Base-by-base conservation (phyloP, 92 coral and sea anemone species). In the Parazoanthus swiftii region DNA sequence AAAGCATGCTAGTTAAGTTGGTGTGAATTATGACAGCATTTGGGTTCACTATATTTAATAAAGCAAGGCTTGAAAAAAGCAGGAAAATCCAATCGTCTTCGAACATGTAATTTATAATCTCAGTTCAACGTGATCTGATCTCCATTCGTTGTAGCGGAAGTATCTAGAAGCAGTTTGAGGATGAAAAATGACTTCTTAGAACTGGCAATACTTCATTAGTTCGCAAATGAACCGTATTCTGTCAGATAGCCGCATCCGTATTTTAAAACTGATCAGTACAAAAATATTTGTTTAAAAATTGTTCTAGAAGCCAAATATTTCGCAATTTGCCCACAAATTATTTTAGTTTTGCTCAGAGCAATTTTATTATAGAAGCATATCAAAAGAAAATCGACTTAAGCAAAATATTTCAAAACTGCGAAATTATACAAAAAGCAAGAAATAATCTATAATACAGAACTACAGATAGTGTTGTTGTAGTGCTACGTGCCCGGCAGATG, bases 121-220 rank as follows among this genome's bases (percentile, higher is more conserved):
- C 29, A 39, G 35, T 76, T 76, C 80, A 76, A 13, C 25, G 14
- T 8, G 46, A n/a, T 44, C 54, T 44, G 46, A n/a, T 44, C 80
- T 44, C 39, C 46, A 39, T 37, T 76, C 80, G 43, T 39, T 39
- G 33, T 18, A 39, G 79, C 79, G 79, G 79, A 75, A 37, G n/a
- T 75, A 39, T 6, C 5, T 75, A n/a, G 50, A 18, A 21, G 23
- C 79, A 38, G 46, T 75, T 75, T 21, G 68, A 39, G 29, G 46
- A 8, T 76, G 51, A 76, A 76, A 74, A 37, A 76, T 76, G 54
- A 76, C 80, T 76, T 10, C 80, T 76, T 76, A 42, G 9, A 76
- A 76, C 46, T 44, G 80, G 39, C 70, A 63, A 21, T 33, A 44
- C 23, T 76, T 76, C 46, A 76, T 76, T 42, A 76, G 80, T 76